phyloP scores from a whole-genome alignment of 2,888 invertebrate species.

The Eucera pruinosa region DNA sequence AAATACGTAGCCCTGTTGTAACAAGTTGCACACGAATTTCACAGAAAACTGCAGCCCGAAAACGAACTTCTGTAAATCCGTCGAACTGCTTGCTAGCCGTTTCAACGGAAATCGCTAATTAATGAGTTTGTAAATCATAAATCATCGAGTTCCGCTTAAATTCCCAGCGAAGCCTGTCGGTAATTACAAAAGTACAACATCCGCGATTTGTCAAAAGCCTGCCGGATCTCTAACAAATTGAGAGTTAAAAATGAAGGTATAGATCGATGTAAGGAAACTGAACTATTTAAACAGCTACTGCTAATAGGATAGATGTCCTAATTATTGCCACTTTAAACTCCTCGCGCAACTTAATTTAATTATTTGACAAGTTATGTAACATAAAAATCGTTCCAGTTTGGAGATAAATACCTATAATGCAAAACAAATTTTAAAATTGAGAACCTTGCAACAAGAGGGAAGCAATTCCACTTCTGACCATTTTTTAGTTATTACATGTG shows the following conservation, averaged over 20 bases:
- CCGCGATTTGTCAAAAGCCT: not conserved
- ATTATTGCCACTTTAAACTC: too few relatives aligned
- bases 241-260: not conserved
- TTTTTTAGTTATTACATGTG: too few relatives aligned
- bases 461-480: too few relatives aligned
- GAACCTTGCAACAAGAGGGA: too few relatives aligned
- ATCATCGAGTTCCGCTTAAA: conserved; percentile 45
- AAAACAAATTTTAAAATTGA: too few relatives aligned
- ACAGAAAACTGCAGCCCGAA: conserved; percentile 12
- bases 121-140: conserved; percentile 54
- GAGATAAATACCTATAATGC: too few relatives aligned
- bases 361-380: too few relatives aligned
- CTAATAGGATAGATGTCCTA: too few relatives aligned
- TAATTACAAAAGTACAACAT: conserved; percentile 28
- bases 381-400: too few relatives aligned
- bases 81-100: conserved; percentile 20
- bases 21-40: conserved; percentile 7
- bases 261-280: not conserved
- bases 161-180: not conserved
- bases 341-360: too few relatives aligned
- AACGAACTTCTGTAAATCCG: conserved; percentile 29
- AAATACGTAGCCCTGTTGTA: not conserved
- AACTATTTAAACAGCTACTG: too few relatives aligned
- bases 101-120: conserved; percentile 45
- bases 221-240: not conserved